A percentile compares a stretch with the other conserved stretches of the same genome.
phyloP scores from a whole-genome alignment of 1,140 invertebrate species.

The Scaptomyza montana region DNA sequence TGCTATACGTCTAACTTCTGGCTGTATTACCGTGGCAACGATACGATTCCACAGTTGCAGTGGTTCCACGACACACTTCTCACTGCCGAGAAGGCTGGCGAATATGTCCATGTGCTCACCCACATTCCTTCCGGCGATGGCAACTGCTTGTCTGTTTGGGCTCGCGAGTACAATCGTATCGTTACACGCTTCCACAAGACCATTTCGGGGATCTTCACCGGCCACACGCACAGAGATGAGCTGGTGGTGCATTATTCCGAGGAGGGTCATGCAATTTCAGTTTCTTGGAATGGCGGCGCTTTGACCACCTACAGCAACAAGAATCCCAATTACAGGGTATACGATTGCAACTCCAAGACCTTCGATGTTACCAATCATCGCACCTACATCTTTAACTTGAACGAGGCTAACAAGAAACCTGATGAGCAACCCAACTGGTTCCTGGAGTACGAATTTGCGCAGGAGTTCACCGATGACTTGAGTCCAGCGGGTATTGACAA shows the following conservation, averaged over 20 bases:
- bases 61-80: slow-evolving; percentile 90
- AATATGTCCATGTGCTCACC: slow-evolving; percentile 92
- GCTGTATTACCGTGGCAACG: slow-evolving; percentile 78
- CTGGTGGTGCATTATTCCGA: slow-evolving; percentile 88
- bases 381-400: slow-evolving; percentile 92
- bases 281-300: slow-evolving; percentile 92
- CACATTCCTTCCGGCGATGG: slow-evolving; percentile 91
- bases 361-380: slow-evolving; percentile 87
- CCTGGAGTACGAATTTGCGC: slow-evolving; percentile 88
- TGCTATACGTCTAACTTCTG: slow-evolving; percentile 90
- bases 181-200: slow-evolving; percentile 87
- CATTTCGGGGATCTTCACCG: slow-evolving; percentile 91
- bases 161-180: slow-evolving; percentile 87
- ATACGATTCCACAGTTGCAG: slow-evolving; percentile 86
- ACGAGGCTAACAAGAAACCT: slow-evolving; percentile 88
- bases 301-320: slow-evolving; percentile 87
- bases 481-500: slow-evolving; percentile 84
- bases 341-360: slow-evolving; percentile 86
- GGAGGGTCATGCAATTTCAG: slow-evolving; percentile 85
- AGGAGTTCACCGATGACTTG: slow-evolving; percentile 85
- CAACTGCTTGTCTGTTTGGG: slow-evolving; percentile 88
- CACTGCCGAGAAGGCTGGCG: slow-evolving; percentile 88
- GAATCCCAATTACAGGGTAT: slow-evolving; percentile 93
- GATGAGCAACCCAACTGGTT: slow-evolving; percentile 85
- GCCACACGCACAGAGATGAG: slow-evolving; percentile 92